Evolutionary conservation across 2,113 vertebrate species (phyloP).

Genomic region (Astatoreochromis straeleni): DNA sequence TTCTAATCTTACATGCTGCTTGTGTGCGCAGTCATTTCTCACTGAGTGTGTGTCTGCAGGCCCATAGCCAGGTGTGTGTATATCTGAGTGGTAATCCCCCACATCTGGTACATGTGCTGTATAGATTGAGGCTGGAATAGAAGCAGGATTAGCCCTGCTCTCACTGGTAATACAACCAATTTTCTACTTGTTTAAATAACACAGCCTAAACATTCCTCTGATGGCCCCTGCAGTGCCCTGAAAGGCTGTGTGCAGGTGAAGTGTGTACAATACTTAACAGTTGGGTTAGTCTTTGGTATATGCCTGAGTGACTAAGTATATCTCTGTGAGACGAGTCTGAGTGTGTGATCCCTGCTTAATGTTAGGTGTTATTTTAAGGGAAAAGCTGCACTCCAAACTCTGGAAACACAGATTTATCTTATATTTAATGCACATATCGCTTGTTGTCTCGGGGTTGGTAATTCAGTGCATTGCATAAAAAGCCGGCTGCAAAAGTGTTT

Average conservation of each 20-base stretch:
- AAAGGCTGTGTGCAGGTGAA: background rate
- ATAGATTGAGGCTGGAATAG: conserved; percentile 28
- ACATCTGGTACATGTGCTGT: conserved; percentile 39
- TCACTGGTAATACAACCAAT: conserved; percentile 49
- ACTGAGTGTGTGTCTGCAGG: background rate
- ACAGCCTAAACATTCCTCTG: conserved; percentile 27
- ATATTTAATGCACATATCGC: background rate
- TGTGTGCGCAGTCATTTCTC: background rate
- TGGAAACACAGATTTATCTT: background rate
- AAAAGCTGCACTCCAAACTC: background rate
- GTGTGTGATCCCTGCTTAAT: background rate
- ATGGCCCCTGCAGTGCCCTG: background rate
- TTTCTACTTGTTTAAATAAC: conserved; percentile 52
- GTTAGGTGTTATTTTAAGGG: background rate
- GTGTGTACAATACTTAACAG: background rate
- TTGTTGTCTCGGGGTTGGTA: background rate
- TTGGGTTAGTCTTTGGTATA: background rate
- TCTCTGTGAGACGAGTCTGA: background rate
- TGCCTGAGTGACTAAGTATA: background rate
- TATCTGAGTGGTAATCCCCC: conserved; percentile 36
- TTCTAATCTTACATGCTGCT: background rate
- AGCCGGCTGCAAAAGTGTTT: background rate
- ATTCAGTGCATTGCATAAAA: background rate
- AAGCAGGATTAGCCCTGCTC: conserved; percentile 39
- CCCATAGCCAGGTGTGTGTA: conserved; percentile 16